These are phyloP conservation scores for Steinernema feltiae DNA, from an alignment of 1,140 invertebrate genomes.

Conservation along the genomic window DNA sequence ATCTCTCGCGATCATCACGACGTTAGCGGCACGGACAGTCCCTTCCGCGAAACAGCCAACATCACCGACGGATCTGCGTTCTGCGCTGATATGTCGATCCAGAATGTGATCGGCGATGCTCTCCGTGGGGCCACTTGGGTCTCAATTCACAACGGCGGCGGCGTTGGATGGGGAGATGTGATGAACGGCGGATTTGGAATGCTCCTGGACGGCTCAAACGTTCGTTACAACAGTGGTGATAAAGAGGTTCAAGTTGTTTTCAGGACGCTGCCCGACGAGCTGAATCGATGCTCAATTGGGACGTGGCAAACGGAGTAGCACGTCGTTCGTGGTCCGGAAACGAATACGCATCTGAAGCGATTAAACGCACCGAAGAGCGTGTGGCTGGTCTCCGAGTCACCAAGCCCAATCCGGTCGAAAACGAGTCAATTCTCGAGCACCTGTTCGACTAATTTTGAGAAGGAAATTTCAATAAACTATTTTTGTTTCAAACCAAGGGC, in stretches of 20 bases:
- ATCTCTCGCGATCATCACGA: conserved; percentile 69
- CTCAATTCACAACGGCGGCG: conserved; percentile 68
- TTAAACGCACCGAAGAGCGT: conserved; percentile 40
- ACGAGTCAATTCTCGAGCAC: conserved; percentile 22
- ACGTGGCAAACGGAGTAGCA: conserved; percentile 67
- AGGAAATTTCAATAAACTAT: background rate
- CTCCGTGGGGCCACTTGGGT: conserved; percentile 70
- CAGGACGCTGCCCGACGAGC: conserved; percentile 62
- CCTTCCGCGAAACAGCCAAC: conserved; percentile 69
- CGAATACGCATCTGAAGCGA: conserved; percentile 46
- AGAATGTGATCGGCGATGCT: conserved; percentile 68
- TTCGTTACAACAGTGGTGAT: conserved; percentile 34
- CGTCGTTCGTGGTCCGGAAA: conserved; percentile 49
- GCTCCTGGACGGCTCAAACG: conserved; percentile 65
- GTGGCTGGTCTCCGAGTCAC: conserved; percentile 41
- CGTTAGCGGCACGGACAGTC: conserved; percentile 69
- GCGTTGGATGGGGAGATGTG: conserved; percentile 69
- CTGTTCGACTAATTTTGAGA: conserved; percentile 18
- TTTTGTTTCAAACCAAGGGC: too few species aligned
- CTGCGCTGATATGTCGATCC: conserved; percentile 69
- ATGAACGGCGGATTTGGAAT: conserved; percentile 70
- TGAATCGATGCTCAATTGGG: conserved; percentile 65
- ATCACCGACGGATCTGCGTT: conserved; percentile 68
- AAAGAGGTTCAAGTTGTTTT: background rate
- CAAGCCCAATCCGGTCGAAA: conserved; percentile 44